phyloP scores from a whole-genome alignment of 2,888 invertebrate genomes.

The Drosophila macrospina region DNA sequence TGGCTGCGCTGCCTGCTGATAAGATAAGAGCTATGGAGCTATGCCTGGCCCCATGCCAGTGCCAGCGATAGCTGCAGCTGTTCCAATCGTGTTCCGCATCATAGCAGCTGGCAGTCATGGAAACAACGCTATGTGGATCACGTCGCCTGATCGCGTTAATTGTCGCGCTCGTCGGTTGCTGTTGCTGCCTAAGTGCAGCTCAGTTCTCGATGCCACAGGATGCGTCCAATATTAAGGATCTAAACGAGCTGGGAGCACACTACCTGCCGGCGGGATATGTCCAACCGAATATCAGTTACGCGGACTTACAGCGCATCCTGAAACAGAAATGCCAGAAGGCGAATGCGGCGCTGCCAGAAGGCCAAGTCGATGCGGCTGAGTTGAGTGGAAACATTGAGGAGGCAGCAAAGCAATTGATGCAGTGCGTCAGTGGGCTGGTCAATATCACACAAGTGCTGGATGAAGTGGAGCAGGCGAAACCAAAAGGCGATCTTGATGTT shows the following conservation, averaged over 20 bases:
- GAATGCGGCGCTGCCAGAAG: constrained; percentile 85
- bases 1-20: constrained; percentile 21
- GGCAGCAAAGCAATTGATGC: constrained; percentile 45
- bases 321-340: constrained; percentile 89
- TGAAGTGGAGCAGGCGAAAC: constrained; percentile 90
- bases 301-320: constrained; percentile 86
- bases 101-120: constrained; percentile 47
- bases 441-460: constrained; percentile 87
- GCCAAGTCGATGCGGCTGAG: constrained; percentile 37
- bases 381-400: constrained; percentile 50
- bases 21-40: constrained; percentile 37
- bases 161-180: constrained; percentile 11
- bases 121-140: constrained; percentile 44
- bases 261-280: constrained; percentile 67
- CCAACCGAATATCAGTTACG: constrained; percentile 65
- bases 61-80: constrained; percentile 8
- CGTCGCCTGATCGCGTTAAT: constrained; percentile 25
- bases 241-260: constrained; percentile 57
- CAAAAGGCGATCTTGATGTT: constrained; percentile 88
- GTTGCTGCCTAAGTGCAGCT: constrained; percentile 20
- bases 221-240: constrained; percentile 39
- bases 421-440: constrained; percentile 85
- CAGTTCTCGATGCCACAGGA: constrained; percentile 36
- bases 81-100: not conserved
- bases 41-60: not conserved